Base-by-base conservation (phyloP, 2,888 invertebrate species). In the Helleia helle region DNA sequence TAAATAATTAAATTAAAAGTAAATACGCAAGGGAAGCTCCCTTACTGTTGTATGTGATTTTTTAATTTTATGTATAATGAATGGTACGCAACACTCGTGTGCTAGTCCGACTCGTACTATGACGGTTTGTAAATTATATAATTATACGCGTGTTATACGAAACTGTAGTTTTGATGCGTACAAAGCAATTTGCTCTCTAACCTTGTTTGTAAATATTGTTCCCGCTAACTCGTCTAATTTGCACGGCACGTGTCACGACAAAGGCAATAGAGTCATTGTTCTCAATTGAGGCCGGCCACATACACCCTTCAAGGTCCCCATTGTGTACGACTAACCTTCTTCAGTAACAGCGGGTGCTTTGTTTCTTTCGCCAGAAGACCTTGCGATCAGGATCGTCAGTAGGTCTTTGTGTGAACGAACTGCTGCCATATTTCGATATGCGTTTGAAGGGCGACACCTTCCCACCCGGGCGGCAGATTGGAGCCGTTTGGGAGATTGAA, bases 241-340 rank as follows among this genome's bases (percentile, higher is more conserved):
- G 54, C 63, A 63, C 60, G 59, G 54, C 63, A 63, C 68, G 65
- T 65, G 67, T 54, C 58, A 38, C 52, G 55, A 74, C 71, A 71
- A 74, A 63, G 60, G 59, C 57, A 44, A 49, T 54, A 47, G 49
- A 57, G 51, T 63, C 65, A 72, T 73, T 79, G 71, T 77, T 71
- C 65, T 65, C 61, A 49, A 51, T 52, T 56, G 48, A 56, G 54
- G 50, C 42, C 55, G 58, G 59, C 58, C 64, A 62, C 59, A 59
- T 54, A 52, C 56, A 50, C 50, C 51, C 48, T 50, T 67, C 69
- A 71, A 72, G 73, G 59, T 54, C 56, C 31, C 28, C 44, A 46
- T 52, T 49, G 45, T 51, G 22, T 22, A 43, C 42, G 29, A 24
- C 14, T 45, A 54, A 57, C 60, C 58, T 60, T 54, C 57, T 50